Percentiles rank a stretch among this genome's conserved stretches.
Conservation (phyloP, 2,113 vertebrate genomes). For the Forbesichthys agassizii region DNA sequence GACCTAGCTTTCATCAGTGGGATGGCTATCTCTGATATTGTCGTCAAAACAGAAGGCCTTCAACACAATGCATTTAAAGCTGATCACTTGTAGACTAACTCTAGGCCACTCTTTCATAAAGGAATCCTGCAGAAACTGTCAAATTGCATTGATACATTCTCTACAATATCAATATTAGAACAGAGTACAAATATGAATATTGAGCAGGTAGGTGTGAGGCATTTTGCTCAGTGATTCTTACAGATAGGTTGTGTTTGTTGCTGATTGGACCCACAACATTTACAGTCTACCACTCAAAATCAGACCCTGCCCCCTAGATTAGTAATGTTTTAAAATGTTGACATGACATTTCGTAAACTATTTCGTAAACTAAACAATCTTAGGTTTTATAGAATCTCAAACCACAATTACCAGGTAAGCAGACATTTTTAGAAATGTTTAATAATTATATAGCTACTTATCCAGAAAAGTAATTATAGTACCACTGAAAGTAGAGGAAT, state of each 20-base stretch:
- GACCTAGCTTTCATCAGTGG: constrained; percentile 10
- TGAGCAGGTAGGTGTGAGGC: not conserved
- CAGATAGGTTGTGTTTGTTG: not conserved
- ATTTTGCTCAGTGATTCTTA: not conserved
- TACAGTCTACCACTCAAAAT: not conserved
- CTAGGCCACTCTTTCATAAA: not conserved
- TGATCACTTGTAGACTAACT: not conserved
- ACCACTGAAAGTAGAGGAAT: constrained; percentile 57
- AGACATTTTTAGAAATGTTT: constrained; percentile 46
- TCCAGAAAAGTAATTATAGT: constrained; percentile 48
- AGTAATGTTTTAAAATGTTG: no score
- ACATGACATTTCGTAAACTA: no score
- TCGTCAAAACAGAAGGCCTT: not conserved
- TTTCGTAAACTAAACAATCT: no score
- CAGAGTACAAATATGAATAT: not conserved
- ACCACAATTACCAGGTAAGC: constrained; percentile 4
- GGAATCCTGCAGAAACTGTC: no score
- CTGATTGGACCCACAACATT: not conserved
- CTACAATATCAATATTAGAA: not conserved
- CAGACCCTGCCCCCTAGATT: no score
- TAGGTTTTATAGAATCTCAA: not conserved
- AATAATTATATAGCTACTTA: constrained; percentile 47
- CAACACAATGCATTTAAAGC: not conserved
- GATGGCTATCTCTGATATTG: constrained; percentile 4
- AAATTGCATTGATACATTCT: no score